Percentiles rank a stretch among this genome's conserved stretches.
These are phyloP conservation scores for Synanthedon myopaeformis DNA, from an alignment of 2,888 invertebrate genomes.

Conservation along the genomic window DNA sequence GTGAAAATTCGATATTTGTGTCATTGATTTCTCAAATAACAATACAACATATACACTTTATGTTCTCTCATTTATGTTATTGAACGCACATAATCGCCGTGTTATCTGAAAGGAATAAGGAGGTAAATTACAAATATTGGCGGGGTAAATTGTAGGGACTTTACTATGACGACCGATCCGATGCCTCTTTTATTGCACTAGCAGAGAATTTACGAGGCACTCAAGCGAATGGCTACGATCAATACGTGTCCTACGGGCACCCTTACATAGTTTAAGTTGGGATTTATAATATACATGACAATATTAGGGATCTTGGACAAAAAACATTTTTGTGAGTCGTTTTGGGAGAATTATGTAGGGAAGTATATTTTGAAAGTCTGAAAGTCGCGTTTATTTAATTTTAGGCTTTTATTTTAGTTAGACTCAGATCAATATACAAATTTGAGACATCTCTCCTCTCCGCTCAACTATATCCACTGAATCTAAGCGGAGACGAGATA, in stretches of 20 bases:
- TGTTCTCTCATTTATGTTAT: not conserved
- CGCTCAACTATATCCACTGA: too few species aligned
- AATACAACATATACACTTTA: too few species aligned
- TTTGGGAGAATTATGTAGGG: too few species aligned
- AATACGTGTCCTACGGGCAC: slow-evolving; percentile 2
- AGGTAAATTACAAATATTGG: not conserved
- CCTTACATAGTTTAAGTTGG: slow-evolving; percentile 2
- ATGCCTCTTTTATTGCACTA: slow-evolving; percentile 6
- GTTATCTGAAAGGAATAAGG: not conserved
- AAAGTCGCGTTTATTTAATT: too few species aligned
- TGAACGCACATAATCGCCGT: not conserved
- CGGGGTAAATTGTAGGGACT: not conserved
- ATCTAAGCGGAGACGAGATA: too few species aligned
- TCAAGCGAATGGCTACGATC: slow-evolving; percentile 4
- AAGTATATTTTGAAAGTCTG: too few species aligned
- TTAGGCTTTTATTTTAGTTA: too few species aligned
- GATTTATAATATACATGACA: slow-evolving; percentile 2
- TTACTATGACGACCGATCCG: slow-evolving; percentile 3
- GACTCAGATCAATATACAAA: too few species aligned
- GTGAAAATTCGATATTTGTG: too few species aligned
- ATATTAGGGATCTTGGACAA: not conserved
- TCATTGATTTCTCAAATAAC: too few species aligned
- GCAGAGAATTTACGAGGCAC: slow-evolving; percentile 5
- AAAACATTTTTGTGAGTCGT: too few species aligned
- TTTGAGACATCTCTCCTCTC: too few species aligned